Base-by-base conservation (phyloP, 2,888 invertebrate genomes). In the Aethes cnicana region DNA sequence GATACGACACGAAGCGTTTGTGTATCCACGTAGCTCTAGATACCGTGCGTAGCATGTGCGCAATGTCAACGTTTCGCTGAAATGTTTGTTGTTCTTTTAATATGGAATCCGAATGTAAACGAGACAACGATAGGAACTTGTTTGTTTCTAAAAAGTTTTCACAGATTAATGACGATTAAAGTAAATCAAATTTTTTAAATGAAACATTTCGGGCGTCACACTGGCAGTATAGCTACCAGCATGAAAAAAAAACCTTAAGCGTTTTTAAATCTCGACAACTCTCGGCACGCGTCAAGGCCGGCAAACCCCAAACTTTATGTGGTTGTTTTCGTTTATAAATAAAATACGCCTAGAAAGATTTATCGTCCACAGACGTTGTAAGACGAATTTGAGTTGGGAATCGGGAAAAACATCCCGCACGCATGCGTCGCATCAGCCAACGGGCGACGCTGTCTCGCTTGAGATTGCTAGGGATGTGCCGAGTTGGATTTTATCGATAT, bases 361-460 rank as follows among this genome's bases (percentile, higher is more conserved):
- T 80, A 81, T 81, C 69, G 74, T 60, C 66, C 61, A 65, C 61
- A 69, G 56, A 58, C 56, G 61, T 59, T 59, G 59, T 57, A 63
- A 68, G 69, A 68, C 62, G 70, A 72, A 77, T 74, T 69, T 68
- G 78, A 83, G 77, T 81, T 77, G 72, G 64, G 71, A 59, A 62
- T 55, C 50, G 62, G 63, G 72, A 82, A 79, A 83, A 85, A 85
- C 84, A 85, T 55, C 62, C 32, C 42, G 21, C 43, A 67, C 84
- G 85, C 85, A 81, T 81, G 85, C 82, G 85, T 64, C 48, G 35
- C 23, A 41, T 53, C 70, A 62, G 67, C 83, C 83, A 84, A 81
- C 84, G 66, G 70, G 72, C 74, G 70, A 73, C 71, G 64, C 68
- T 67, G 67, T 57, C 62, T 63, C 59, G 48, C 43, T 50, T 57